phyloP scores from a whole-genome alignment of 2,113 vertebrate genomes.

The Seriola dumerili region DNA sequence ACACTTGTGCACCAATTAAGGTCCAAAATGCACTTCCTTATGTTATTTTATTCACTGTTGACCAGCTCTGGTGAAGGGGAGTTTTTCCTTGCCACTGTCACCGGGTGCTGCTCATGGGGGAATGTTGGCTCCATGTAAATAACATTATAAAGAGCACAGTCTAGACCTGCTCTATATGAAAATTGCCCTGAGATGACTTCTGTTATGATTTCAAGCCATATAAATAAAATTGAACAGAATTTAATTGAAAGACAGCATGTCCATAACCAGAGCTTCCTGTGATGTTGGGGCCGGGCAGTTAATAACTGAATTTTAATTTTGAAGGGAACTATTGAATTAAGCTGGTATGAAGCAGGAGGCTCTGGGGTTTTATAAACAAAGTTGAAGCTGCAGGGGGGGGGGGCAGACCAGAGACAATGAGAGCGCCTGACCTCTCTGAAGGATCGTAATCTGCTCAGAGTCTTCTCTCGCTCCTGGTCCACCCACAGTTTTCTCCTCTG shows the following conservation, averaged over 20 bases:
- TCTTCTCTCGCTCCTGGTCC: constrained; percentile 92
- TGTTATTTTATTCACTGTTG: no score
- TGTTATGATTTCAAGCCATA: no score
- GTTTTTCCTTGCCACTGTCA: no score
- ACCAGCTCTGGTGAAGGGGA: no score
- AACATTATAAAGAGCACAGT: no score
- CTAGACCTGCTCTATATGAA: no score
- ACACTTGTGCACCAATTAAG: not conserved
- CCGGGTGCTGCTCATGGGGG: no score
- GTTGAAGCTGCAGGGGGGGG: not conserved
- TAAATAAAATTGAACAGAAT: no score
- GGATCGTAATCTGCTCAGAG: constrained; percentile 90
- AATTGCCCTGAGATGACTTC: no score
- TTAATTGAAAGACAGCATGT: not conserved
- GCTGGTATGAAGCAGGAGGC: not conserved
- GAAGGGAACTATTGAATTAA: constrained; percentile 18
- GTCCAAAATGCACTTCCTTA: no score
- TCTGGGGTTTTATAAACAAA: constrained; percentile 16
- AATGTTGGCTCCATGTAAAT: no score
- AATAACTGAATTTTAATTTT: constrained; percentile 23
- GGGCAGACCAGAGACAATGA: constrained; percentile 4
- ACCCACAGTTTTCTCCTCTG: constrained; percentile 92
- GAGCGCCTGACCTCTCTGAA: constrained; percentile 90
- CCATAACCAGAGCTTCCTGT: not conserved
- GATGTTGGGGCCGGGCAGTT: not conserved